Base-by-base conservation (phyloP, 1,140 invertebrate species). In the Drosophila eugracilis region DNA sequence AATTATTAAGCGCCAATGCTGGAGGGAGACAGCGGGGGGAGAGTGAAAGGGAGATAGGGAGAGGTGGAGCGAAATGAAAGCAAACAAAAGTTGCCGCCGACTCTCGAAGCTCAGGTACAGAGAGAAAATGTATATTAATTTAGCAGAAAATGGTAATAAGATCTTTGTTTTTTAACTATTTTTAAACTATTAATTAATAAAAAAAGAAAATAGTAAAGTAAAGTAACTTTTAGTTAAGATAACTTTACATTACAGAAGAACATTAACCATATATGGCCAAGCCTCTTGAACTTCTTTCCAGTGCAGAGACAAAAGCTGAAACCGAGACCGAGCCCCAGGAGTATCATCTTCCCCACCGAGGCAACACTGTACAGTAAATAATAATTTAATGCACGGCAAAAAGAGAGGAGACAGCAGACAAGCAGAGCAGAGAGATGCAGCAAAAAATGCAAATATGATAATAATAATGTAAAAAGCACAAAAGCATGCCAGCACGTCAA, bases 371-470 rank as follows among this genome's bases (percentile, higher is more conserved):
- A 45, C 32, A 81, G 59, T 62, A 60, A 72, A 62, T 66, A 30
- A 63, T 26, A 49, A 59, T 39, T 36, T 44, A 5, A 55, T 42
- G 22, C 28, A 39, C 28, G 17, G 44, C 62, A 30, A 47, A 34
- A 44, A 28, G 14, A 70, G 28, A 45, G 44, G 37, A 45, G 42
- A 65, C 57, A 30, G 21, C 41, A 10, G 22, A 28, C 42, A 45
- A 45, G 22, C 22, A 4, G 42, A 47, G 44, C 44, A 24, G 28
- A 48, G 26, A 22, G 42, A 19, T 55, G 49, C 32, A 36, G 39
- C n/a, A 50, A 70, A 49, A 85, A 77, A 85, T 85, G 76, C 81
- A 85, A 85, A 85, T 85, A 85, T 86, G 73, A 85, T 85, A 85
- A 86, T 85, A 80, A 85, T 86, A 86, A 81, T 81, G 78, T 86